A percentile compares a stretch with the other conserved stretches of the same genome.
Evolutionary conservation across 2,888 invertebrate genomes (phyloP).

Genomic region (Cryptops parisi): DNA sequence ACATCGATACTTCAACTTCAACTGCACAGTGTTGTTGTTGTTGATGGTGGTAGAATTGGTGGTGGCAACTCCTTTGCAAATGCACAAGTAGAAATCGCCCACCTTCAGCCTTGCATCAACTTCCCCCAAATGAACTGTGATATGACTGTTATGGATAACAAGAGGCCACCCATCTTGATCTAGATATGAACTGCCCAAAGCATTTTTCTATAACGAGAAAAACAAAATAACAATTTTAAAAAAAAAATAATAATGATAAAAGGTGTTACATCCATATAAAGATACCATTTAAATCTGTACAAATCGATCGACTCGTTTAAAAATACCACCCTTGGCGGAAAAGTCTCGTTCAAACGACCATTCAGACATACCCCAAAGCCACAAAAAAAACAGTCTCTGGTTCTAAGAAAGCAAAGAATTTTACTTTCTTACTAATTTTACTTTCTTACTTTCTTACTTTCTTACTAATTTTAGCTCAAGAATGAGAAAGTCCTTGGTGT

Average conservation of each 20-base stretch:
- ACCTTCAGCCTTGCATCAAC: slow-evolving; percentile 15
- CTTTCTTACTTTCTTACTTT: too few relatives aligned
- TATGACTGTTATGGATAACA: slow-evolving; percentile 7
- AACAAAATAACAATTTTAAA: neutral
- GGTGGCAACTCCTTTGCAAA: neutral
- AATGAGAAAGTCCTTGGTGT: too few relatives aligned
- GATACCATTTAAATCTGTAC: neutral
- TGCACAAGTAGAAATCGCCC: slow-evolving; percentile 19
- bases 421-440: too few relatives aligned
- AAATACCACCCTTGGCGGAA: too few relatives aligned
- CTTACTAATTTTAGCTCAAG: too few relatives aligned
- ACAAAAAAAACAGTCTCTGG: too few relatives aligned
- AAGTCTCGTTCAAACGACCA: too few relatives aligned
- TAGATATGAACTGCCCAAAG: neutral
- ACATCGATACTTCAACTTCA: slow-evolving; percentile 14
- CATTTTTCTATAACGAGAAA: slow-evolving; percentile 5
- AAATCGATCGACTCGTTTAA: neutral
- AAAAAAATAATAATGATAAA: neutral
- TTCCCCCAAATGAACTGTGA: slow-evolving; percentile 18
- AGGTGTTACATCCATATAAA: neutral
- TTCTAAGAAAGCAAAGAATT: too few relatives aligned
- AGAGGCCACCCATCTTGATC: slow-evolving; percentile 19
- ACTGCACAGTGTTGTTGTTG: slow-evolving; percentile 8
- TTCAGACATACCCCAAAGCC: too few relatives aligned
- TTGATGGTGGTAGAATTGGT: neutral